A percentile compares a stretch with the other conserved stretches of the same genome.
phyloP scores from a whole-genome alignment of 2,113 vertebrate genomes.

The Merops nubicus region DNA sequence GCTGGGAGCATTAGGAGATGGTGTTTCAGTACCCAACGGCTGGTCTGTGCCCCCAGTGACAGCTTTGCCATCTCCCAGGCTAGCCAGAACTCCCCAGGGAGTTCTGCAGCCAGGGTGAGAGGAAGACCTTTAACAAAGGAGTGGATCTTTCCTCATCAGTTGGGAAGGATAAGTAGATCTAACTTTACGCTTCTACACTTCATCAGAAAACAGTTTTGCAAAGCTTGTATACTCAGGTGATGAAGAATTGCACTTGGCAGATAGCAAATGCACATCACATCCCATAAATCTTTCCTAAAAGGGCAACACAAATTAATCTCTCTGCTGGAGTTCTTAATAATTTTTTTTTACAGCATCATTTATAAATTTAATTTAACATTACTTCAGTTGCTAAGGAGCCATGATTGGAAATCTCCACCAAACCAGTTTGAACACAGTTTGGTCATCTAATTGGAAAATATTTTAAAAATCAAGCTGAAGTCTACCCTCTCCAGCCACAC shows the following conservation, averaged over 20 bases:
- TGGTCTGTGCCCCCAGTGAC: accelerated
- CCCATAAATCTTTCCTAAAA: conserved; percentile 68
- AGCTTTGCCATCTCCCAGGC: not conserved
- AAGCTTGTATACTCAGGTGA: conserved; percentile 15
- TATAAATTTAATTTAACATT: conserved; percentile 73
- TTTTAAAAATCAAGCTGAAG: conserved; percentile 16
- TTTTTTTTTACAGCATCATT: conserved; percentile 54
- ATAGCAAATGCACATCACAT: conserved; percentile 59
- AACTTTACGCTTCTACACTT: conserved; percentile 29
- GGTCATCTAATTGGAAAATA: conserved; percentile 46
- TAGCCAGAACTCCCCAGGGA: not conserved
- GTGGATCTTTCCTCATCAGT: conserved; percentile 2
- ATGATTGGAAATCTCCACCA: conserved; percentile 27
- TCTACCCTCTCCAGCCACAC: not conserved
- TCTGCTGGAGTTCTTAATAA: conserved; percentile 51
- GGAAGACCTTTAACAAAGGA: not conserved
- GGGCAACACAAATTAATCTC: conserved; percentile 69
- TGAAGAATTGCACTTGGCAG: conserved; percentile 48
- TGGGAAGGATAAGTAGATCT: not conserved
- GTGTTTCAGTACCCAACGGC: accelerated
- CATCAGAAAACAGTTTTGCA: conserved; percentile 46
- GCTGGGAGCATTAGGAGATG: accelerated
- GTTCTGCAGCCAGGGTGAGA: not conserved
- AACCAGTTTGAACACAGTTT: conserved; percentile 18
- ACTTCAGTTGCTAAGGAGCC: conserved; percentile 58